These are phyloP conservation scores for Phyllotreta cruciferae DNA, from an alignment of 2,888 invertebrate species.

Conservation along the genomic window DNA sequence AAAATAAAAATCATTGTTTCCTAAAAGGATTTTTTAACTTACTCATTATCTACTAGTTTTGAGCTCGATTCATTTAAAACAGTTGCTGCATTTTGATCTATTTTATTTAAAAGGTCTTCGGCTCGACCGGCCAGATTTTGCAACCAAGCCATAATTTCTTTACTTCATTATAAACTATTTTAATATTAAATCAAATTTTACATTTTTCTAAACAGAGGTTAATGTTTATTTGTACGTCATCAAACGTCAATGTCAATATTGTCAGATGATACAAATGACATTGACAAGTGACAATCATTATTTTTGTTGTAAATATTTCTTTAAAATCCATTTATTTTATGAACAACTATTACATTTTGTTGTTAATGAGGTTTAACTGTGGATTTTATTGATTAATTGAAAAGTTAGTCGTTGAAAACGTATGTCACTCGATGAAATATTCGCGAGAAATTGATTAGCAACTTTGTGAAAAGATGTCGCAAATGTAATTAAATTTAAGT, in stretches of 20 bases:
- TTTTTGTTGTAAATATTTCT: not conserved
- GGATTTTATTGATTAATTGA: no score
- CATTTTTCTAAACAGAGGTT: not conserved
- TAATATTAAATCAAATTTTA: slow-evolving; percentile 4
- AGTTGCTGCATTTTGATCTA: slow-evolving; percentile 76
- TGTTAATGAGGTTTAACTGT: no score
- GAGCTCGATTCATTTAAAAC: slow-evolving; percentile 60
- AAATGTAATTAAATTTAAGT: slow-evolving; percentile 24
- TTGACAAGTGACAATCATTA: not conserved
- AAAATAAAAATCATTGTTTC: slow-evolving; percentile 3
- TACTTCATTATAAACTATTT: slow-evolving; percentile 20
- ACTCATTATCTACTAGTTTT: slow-evolving; percentile 34
- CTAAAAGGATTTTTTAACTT: slow-evolving; percentile 11
- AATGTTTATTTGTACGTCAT: slow-evolving; percentile 18
- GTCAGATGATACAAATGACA: not conserved
- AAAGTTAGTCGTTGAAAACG: no score
- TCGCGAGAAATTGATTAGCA: not conserved
- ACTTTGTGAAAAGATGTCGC: slow-evolving; percentile 23
- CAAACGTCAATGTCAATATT: slow-evolving; percentile 1
- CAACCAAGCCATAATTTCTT: slow-evolving; percentile 71
- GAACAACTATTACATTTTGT: no score
- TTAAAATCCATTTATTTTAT: no score
- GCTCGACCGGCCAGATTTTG: slow-evolving; percentile 75
- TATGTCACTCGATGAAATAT: not conserved
- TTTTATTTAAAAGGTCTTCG: slow-evolving; percentile 74